Conservation (phyloP, 2,888 invertebrate species). For the Agriopis aurantiaria region DNA sequence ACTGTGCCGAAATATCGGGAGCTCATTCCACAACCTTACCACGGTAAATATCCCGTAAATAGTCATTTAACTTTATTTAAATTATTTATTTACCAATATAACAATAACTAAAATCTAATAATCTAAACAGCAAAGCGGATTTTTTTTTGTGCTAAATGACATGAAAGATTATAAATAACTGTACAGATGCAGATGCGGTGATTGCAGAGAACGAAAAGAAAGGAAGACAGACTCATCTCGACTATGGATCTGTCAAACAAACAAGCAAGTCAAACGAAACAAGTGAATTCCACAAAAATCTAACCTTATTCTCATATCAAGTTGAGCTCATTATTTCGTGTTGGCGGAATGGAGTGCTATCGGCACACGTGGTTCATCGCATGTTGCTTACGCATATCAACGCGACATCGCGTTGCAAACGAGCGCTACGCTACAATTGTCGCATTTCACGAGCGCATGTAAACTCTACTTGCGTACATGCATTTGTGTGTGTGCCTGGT, state of each 20-base stretch:
- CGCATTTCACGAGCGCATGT: constrained; percentile 15
- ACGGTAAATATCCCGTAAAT: too few relatives aligned
- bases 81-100: not conserved
- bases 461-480: not conserved
- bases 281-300: constrained; percentile 16
- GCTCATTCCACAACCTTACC: too few relatives aligned
- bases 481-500: not conserved
- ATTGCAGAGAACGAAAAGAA: too few relatives aligned
- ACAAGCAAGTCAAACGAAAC: constrained; percentile 9
- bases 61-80: too few relatives aligned
- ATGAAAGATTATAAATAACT: too few relatives aligned
- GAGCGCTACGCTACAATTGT: constrained; percentile 30
- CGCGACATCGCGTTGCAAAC: constrained; percentile 49
- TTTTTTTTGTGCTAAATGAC: too few relatives aligned
- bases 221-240: too few relatives aligned
- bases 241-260: too few relatives aligned
- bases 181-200: too few relatives aligned
- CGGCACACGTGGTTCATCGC: constrained; percentile 59
- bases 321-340: constrained; percentile 35
- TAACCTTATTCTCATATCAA: constrained; percentile 49
- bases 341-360: constrained; percentile 45
- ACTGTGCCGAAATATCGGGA: too few relatives aligned
- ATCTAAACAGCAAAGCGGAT: not conserved
- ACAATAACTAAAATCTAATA: too few relatives aligned
- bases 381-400: constrained; percentile 61